Evolutionary conservation across 2,113 vertebrate species (phyloP).

Genomic region (Rostratula benghalensis): DNA sequence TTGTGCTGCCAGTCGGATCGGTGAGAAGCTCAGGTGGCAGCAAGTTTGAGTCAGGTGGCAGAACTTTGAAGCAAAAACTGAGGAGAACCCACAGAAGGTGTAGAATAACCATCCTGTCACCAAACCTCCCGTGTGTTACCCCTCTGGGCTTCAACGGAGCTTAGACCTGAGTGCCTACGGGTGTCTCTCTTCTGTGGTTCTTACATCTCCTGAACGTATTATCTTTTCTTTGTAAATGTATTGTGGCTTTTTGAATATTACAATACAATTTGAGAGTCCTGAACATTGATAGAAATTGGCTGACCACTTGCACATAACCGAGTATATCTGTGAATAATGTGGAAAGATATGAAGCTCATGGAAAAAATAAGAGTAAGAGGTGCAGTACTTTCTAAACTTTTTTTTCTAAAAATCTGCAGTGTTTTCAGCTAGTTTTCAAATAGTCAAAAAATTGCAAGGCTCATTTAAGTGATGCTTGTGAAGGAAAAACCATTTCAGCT

Average conservation of each 20-base stretch:
- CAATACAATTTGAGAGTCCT: neutral
- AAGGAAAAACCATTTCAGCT: neutral
- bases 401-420: neutral
- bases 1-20: neutral
- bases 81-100: neutral
- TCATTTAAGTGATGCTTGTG: neutral
- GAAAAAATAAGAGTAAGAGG: neutral
- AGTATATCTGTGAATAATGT: neutral
- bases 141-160: neutral
- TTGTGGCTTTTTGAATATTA: neutral
- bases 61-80: neutral
- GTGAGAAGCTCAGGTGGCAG: neutral
- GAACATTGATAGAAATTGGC: neutral
- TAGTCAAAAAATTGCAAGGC: neutral
- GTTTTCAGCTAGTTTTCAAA: neutral
- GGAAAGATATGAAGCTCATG: neutral
- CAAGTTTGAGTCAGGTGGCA: neutral
- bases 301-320: rapidly evolving
- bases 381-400: neutral
- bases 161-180: neutral
- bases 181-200: neutral
- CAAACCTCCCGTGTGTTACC: neutral
- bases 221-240: neutral
- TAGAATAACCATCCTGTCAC: neutral
- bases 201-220: neutral